These are phyloP conservation scores for Notospermus geniculatus DNA, from an alignment of 1,140 invertebrate species.

Conservation along the genomic window DNA sequence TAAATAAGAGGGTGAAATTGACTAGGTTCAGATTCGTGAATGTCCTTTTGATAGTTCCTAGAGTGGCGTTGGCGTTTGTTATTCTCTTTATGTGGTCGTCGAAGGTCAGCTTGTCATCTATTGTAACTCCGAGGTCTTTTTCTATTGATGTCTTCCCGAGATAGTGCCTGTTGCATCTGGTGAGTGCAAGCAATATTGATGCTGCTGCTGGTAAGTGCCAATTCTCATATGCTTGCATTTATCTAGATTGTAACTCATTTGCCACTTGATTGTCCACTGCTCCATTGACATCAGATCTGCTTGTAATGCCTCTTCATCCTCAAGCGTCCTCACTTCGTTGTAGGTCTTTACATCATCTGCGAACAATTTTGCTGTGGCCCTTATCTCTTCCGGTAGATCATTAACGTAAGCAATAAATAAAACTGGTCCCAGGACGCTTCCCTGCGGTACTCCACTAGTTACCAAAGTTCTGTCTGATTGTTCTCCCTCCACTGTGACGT, in stretches of 20 bases:
- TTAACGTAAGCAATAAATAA: conserved; percentile 28
- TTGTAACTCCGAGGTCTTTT: neutral
- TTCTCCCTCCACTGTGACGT: conserved; percentile 16
- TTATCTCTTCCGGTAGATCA: conserved; percentile 19
- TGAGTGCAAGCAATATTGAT: neutral
- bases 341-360: conserved; percentile 12
- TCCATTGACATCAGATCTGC: conserved; percentile 11
- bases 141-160: neutral
- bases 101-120: neutral
- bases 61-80: no score
- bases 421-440: conserved; percentile 22
- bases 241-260: conserved; percentile 14
- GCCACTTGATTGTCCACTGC: conserved; percentile 16
- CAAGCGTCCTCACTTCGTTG: neutral
- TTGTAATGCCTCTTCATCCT: conserved; percentile 12
- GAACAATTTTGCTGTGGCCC: conserved; percentile 5
- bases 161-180: neutral
- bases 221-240: conserved; percentile 6
- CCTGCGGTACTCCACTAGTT: conserved; percentile 25
- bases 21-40: no score
- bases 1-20: no score
- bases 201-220: neutral
- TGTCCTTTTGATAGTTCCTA: no score
- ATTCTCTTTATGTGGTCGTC: no score
- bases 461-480: conserved; percentile 11